Evolutionary conservation across 2,113 vertebrate genomes (phyloP).

Genomic region (Sinocyclocheilus anshuiensis): DNA sequence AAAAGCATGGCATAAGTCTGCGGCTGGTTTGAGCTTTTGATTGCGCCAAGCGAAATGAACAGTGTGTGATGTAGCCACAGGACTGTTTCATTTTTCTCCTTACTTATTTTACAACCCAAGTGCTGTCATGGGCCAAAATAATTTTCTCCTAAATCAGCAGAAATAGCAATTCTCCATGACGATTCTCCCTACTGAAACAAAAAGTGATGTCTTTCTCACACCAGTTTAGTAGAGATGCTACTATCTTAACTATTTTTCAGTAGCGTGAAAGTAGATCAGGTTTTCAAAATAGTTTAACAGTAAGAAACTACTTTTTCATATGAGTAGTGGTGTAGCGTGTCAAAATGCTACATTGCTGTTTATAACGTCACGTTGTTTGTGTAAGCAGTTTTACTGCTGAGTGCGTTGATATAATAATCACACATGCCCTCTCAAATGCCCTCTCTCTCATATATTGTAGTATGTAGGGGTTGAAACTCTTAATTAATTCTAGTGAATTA

Average conservation of each 20-base stretch:
- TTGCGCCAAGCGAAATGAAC: neutral
- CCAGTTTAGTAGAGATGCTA: neutral
- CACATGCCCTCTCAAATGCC: neutral
- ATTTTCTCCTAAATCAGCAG: neutral
- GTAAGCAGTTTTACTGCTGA: slow-evolving; percentile 4
- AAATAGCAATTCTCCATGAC: neutral
- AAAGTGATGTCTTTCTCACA: neutral
- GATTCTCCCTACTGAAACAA: neutral
- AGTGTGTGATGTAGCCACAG: slow-evolving; percentile 5
- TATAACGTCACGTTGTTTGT: neutral
- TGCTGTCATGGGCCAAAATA: neutral
- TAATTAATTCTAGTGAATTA: neutral
- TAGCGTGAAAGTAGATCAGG: neutral
- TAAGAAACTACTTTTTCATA: neutral
- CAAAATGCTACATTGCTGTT: neutral
- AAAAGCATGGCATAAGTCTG: slow-evolving; percentile 30
- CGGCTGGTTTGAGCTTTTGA: slow-evolving; percentile 9
- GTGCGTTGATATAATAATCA: too few relatives aligned
- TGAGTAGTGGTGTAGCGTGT: neutral
- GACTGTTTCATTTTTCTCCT: neutral
- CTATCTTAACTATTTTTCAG: neutral
- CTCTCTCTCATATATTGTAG: neutral
- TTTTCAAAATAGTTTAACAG: neutral
- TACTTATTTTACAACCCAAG: neutral
- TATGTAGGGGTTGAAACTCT: neutral